Evolutionary conservation across 1,140 invertebrate species (phyloP), one percentile per base, ranked within the genome.

Genomic region (Lepidurus apus): DNA sequence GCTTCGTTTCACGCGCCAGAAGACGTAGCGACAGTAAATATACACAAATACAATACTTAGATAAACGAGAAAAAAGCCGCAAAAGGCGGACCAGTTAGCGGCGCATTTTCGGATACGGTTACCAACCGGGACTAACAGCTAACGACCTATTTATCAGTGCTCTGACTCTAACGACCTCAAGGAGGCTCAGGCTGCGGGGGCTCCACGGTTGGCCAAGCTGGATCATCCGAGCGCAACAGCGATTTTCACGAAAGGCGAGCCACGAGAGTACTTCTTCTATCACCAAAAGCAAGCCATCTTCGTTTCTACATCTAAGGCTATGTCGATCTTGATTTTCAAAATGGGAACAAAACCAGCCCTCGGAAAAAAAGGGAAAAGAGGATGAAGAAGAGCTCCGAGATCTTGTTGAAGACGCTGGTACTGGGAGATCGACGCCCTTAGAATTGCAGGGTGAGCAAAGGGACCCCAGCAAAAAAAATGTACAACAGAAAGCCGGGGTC

Each of bases 211-310:
- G 53, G 13, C 53, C 53, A 65, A 65, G 6, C 53, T 17, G 13
- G 53, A 65, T 65, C 53, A 65, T 65, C 53, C 17, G 53, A 65
- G 53, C 53, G 53, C 53, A 65, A 65, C 53, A 65, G 21, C 53
- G 53, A 65, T 65, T 65, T 65, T 65, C 53, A 65, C 53, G 53
- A 65, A 65, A 65, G 53, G 21, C 53, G 53, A 65, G 13, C 53
- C 17, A n/a, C 53, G 53, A 65, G 13, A 65, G 53, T 7, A 65
- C 17, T 65, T 65, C 53, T 65, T 17, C 53, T 65, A 65, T 65
- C 21, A n/a, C 53, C 34, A 65, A 65, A 65, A 65, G 53, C 21
- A 21, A 65, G 21, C 53, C 53, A 65, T 65, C 53, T 65, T 47
- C 53, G 13, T 17, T 65, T 65, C 21, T 65, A 65, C 8, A 17